Conservation (phyloP, 1,140 invertebrate species). For the Drosophila simulans region DNA sequence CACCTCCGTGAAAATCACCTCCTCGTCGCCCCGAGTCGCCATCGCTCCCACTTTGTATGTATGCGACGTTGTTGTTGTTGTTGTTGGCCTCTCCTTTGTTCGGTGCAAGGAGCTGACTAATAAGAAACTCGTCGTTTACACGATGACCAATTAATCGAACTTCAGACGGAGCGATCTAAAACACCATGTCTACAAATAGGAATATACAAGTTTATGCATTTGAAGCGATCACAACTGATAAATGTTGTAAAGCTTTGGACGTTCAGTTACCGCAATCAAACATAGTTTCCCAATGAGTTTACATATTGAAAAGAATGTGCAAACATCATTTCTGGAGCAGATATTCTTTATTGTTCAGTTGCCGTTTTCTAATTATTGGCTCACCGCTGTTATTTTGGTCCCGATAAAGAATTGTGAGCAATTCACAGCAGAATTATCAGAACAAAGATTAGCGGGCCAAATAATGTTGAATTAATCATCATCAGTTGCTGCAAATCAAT, state of each 20-base stretch:
- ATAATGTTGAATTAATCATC: neutral
- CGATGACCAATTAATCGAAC: conserved; percentile 38
- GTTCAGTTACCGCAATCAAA: neutral
- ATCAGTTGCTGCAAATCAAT: neutral
- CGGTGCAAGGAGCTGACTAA: conserved; percentile 49
- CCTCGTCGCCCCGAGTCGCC: neutral
- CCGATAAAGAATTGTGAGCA: conserved; percentile 20
- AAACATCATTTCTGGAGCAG: no score
- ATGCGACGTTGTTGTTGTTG: conserved; percentile 10
- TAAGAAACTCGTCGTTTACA: conserved; percentile 32
- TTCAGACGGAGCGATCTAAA: conserved; percentile 9
- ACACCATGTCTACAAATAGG: no score
- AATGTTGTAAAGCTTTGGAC: neutral
- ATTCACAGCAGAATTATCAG: conserved; percentile 21
- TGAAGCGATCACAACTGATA: no score
- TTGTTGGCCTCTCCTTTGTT: conserved; percentile 50
- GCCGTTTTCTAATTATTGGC: neutral
- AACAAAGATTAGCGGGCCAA: conserved; percentile 9
- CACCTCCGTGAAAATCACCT: neutral
- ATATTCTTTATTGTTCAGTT: conserved; percentile 1
- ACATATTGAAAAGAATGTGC: no score
- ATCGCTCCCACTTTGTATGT: conserved; percentile 33
- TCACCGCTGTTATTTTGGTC: neutral
- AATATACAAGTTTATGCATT: no score
- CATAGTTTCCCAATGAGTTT: neutral